A percentile compares a stretch with the other conserved stretches of the same genome.
phyloP scores from a whole-genome alignment of 2,888 invertebrate species.

The Calameuta pallipes region DNA sequence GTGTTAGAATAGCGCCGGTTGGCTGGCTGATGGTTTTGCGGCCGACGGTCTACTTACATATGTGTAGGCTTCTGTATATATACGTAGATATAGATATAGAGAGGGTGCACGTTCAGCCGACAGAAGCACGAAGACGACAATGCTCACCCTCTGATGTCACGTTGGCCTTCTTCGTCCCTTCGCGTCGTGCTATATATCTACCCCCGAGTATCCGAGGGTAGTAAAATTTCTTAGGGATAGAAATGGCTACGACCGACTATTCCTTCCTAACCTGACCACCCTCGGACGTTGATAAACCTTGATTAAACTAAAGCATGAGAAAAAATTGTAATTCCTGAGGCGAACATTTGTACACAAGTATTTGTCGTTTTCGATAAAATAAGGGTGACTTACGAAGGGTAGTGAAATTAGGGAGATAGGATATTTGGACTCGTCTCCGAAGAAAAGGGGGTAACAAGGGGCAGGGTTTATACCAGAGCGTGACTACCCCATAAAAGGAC shows the following conservation, averaged over 20 bases:
- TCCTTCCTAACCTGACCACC: no score
- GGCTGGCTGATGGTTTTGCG: conserved; percentile 45
- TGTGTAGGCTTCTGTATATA: neutral
- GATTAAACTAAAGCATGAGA: no score
- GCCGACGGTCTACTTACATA: conserved; percentile 28
- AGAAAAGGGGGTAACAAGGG: neutral
- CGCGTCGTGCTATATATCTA: neutral
- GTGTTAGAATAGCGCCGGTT: conserved; percentile 42
- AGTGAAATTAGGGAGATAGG: neutral
- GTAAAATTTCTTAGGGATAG: no score
- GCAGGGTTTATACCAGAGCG: neutral
- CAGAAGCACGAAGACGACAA: conserved; percentile 20
- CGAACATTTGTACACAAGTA: no score
- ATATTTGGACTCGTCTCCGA: neutral
- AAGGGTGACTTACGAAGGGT: no score
- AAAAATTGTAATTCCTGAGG: no score
- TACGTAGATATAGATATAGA: no score
- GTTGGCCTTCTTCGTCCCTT: conserved; percentile 24
- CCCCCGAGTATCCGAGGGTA: neutral
- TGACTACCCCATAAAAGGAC: neutral
- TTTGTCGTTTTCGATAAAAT: no score
- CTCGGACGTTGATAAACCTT: no score
- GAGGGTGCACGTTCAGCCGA: no score
- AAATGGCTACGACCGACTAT: no score
- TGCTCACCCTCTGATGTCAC: conserved; percentile 35